Evolutionary conservation across 2,797 vertebrate species (phyloP).

Genomic region (Xerus rutilus): DNA sequence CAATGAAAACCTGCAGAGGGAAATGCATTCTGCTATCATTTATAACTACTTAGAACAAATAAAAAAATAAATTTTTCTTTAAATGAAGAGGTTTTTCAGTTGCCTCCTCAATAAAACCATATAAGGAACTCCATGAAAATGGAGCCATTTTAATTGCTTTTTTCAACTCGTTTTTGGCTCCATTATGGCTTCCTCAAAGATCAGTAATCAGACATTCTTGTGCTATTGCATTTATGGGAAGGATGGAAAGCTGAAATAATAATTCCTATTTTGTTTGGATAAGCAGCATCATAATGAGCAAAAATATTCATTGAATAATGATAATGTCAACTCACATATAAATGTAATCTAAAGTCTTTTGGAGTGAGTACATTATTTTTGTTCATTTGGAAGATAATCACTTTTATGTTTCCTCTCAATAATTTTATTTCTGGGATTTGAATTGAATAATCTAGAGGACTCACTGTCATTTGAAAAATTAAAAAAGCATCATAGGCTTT

Average conservation of each 20-base stretch:
- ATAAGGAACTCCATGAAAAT: constrained; percentile 18
- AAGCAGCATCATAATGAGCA: constrained; percentile 14
- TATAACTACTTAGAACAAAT: too few species aligned
- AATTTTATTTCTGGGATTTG: constrained; percentile 55
- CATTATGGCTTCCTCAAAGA: constrained; percentile 23
- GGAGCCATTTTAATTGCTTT: neutral
- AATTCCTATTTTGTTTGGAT: constrained; percentile 31
- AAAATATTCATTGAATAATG: constrained; percentile 40
- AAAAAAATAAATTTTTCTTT: too few species aligned
- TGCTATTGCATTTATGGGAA: neutral
- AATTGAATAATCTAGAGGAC: constrained; percentile 44
- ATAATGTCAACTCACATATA: neutral
- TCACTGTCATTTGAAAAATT: neutral
- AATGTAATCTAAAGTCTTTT: neutral
- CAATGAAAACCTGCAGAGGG: too few species aligned
- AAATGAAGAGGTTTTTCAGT: constrained; percentile 9
- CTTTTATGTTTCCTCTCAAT: neutral
- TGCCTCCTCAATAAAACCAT: neutral
- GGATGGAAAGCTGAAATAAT: neutral
- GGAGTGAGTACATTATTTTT: neutral
- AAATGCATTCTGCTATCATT: too few species aligned
- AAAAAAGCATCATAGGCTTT: neutral
- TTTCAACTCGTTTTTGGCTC: neutral
- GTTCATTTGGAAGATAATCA: constrained; percentile 14
- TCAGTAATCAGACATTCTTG: neutral